Conservation (phyloP, 2,113 vertebrate species). For the Sebastes schlegelii region DNA sequence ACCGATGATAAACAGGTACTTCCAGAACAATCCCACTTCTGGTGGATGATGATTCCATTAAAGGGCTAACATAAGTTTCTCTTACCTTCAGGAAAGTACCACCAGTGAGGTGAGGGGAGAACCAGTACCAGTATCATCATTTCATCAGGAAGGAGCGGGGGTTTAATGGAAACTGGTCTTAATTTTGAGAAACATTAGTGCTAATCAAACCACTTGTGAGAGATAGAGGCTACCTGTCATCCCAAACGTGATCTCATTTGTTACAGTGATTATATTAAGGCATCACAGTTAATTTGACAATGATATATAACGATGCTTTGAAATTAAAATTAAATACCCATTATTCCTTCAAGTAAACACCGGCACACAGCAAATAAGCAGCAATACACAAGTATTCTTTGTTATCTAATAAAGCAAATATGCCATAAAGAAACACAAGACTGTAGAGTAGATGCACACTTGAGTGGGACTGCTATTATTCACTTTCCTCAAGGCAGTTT, state of each 20-base stretch:
- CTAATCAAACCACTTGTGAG: constrained; percentile 49
- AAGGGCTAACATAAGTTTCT: background rate
- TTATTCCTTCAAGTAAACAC: constrained; percentile 36
- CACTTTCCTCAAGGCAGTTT: constrained; percentile 1
- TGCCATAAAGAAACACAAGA: background rate
- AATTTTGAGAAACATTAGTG: constrained; percentile 44
- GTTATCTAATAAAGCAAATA: constrained; percentile 8
- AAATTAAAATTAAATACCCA: constrained; percentile 52
- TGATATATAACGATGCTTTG: constrained; percentile 48
- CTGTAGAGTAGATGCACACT: background rate
- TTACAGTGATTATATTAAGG: constrained; percentile 60
- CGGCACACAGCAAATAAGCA: background rate
- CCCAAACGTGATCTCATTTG: constrained; percentile 50
- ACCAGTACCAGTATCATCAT: background rate
- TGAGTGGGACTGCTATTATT: background rate
- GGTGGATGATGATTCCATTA: too few relatives aligned
- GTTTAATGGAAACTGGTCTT: constrained; percentile 42
- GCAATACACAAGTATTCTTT: background rate
- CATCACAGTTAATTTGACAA: constrained; percentile 61
- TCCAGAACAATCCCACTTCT: too few relatives aligned
- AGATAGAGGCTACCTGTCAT: constrained; percentile 41
- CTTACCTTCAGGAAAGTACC: background rate
- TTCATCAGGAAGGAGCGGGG: constrained; percentile 5
- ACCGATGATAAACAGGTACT: background rate
- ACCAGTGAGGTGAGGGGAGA: background rate